Conservation (phyloP, 2,113 vertebrate genomes). For the Sinosuthora webbiana region DNA sequence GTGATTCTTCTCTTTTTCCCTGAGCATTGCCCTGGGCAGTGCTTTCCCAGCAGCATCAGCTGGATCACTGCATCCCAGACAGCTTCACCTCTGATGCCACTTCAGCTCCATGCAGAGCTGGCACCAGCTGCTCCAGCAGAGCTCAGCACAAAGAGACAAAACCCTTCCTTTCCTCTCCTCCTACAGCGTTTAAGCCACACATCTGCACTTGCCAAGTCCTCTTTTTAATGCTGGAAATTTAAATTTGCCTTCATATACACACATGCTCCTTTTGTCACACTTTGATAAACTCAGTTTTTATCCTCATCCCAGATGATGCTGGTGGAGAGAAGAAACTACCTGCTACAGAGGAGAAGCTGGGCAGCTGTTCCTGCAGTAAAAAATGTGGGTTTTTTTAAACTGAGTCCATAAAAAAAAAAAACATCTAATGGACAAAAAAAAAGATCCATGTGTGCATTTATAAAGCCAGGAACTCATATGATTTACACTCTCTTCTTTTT, state of each 20-base stretch:
- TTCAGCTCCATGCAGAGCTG: neutral
- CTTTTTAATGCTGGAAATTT: neutral
- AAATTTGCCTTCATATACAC: neutral
- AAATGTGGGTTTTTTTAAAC: neutral
- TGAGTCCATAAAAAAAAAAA: neutral
- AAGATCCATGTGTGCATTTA: neutral
- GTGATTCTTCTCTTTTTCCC: neutral
- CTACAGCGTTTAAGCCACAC: neutral
- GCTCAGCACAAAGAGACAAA: neutral
- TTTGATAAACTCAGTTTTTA: neutral
- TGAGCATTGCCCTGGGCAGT: neutral
- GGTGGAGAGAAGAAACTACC: neutral
- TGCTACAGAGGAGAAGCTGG: neutral
- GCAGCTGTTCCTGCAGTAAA: neutral
- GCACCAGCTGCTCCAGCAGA: neutral
- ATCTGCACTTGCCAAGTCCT: neutral
- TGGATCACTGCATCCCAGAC: neutral
- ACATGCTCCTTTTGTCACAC: neutral
- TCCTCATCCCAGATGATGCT: neutral
- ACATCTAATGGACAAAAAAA: neutral
- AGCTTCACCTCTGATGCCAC: neutral
- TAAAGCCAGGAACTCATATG: neutral
- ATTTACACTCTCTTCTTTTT: neutral
- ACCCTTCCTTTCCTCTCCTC: neutral
- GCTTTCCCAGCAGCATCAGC: neutral